Evolutionary conservation across 2,888 invertebrate species (phyloP).

Genomic region (Deilephila elpenor): DNA sequence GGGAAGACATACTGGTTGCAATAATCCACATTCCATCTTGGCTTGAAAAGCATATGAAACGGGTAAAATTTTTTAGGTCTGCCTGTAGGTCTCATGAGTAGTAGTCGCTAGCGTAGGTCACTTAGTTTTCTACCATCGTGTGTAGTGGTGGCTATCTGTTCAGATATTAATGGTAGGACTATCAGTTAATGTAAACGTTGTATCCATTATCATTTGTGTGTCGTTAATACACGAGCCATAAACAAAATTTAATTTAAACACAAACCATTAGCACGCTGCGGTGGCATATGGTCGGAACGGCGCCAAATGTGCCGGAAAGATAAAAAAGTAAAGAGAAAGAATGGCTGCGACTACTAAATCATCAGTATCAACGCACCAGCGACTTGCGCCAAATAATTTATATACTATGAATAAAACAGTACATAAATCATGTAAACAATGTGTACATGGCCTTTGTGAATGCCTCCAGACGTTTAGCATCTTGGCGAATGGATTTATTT

Average conservation of each 20-base stretch:
- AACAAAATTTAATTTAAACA: conserved; percentile 24
- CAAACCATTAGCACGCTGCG: conserved; percentile 23
- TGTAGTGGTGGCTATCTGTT: too few relatives aligned
- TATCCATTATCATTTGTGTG: background rate
- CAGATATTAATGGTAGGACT: too few relatives aligned
- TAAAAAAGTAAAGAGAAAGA: conserved; percentile 53
- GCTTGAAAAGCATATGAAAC: too few relatives aligned
- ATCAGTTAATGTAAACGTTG: background rate
- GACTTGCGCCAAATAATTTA: conserved; percentile 3
- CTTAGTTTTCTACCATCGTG: too few relatives aligned
- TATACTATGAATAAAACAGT: conserved; percentile 18
- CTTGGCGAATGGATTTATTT: background rate
- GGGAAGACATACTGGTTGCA: too few relatives aligned
- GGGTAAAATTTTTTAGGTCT: too few relatives aligned
- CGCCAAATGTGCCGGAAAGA: conserved; percentile 58
- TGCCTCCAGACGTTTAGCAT: background rate
- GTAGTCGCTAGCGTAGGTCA: too few relatives aligned
- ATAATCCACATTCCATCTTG: too few relatives aligned
- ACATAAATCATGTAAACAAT: conserved; percentile 20
- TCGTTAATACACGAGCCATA: conserved; percentile 9
- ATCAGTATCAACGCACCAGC: conserved; percentile 15
- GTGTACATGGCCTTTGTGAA: conserved; percentile 1
- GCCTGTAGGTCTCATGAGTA: too few relatives aligned
- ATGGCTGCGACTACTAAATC: conserved; percentile 34
- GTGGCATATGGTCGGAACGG: conserved; percentile 31